These are phyloP conservation scores for Clarias pachynema DNA, from an alignment of 2,797 vertebrate genomes.

Conservation along the genomic window DNA sequence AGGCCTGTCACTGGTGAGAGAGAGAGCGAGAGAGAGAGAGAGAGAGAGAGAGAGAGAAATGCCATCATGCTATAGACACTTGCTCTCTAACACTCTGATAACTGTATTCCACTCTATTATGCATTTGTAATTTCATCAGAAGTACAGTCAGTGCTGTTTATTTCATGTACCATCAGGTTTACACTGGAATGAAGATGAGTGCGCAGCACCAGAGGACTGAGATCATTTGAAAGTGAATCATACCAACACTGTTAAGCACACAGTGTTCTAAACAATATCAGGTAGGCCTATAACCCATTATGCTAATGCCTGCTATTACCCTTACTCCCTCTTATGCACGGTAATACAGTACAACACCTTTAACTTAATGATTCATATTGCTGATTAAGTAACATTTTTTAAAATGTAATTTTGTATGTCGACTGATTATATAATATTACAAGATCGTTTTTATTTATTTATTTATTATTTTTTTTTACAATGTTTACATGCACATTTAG, in stretches of 20 bases:
- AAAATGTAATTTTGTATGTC: not conserved
- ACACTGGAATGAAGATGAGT: not conserved
- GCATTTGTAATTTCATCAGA: constrained; percentile 22
- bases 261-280: not conserved
- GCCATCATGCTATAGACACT: not conserved
- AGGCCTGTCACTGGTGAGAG: not conserved
- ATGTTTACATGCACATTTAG: not conserved
- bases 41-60: not conserved
- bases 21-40: constrained; percentile 1
- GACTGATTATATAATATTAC: not conserved
- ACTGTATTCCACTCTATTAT: not conserved
- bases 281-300: not conserved
- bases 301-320: not conserved
- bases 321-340: not conserved
- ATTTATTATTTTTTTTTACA: not conserved
- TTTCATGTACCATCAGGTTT: not conserved
- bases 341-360: not conserved
- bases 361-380: not conserved
- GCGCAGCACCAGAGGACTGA: not conserved
- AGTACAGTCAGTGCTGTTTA: not conserved
- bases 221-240: constrained; percentile 4
- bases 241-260: not conserved
- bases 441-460: not conserved
- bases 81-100: not conserved
- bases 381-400: not conserved